A percentile compares a stretch with the other conserved stretches of the same genome.
Evolutionary conservation across 2,113 vertebrate genomes (phyloP).

Genomic region (Cynopterus brachyotis): DNA sequence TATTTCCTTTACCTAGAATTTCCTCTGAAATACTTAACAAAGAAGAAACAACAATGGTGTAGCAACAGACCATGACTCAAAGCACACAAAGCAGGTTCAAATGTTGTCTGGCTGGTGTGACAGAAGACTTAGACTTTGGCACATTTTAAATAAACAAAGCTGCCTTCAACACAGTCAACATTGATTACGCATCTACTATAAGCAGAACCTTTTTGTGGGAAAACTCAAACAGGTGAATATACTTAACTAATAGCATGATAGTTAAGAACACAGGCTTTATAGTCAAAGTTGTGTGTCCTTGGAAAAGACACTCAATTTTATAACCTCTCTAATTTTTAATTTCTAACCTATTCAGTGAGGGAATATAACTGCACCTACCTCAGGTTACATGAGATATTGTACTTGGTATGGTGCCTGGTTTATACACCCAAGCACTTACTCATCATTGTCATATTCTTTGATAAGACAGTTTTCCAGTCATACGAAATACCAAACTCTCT

Average conservation of each 20-base stretch:
- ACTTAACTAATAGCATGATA: background rate
- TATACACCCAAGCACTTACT: background rate
- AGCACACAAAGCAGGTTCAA: background rate
- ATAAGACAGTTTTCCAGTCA: background rate
- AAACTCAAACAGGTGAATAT: background rate
- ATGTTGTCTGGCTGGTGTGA: background rate
- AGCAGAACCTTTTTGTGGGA: background rate
- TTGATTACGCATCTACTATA: background rate
- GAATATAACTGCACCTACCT: background rate
- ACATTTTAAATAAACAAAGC: slow-evolving; percentile 34
- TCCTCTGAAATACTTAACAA: slow-evolving; percentile 8
- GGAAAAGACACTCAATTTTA: background rate
- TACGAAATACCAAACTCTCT: background rate
- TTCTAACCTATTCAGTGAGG: background rate
- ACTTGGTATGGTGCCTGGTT: background rate
- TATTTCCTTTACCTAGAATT: slow-evolving; percentile 12
- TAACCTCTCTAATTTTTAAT: background rate
- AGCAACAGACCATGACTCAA: background rate
- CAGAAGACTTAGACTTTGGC: background rate
- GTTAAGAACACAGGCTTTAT: background rate
- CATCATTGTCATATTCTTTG: background rate
- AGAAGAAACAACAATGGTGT: background rate
- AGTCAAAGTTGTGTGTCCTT: background rate
- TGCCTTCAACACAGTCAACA: background rate
- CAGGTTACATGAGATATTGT: background rate